Base-by-base conservation (phyloP, 2,888 invertebrate species). In the Leptopilina myrica region DNA sequence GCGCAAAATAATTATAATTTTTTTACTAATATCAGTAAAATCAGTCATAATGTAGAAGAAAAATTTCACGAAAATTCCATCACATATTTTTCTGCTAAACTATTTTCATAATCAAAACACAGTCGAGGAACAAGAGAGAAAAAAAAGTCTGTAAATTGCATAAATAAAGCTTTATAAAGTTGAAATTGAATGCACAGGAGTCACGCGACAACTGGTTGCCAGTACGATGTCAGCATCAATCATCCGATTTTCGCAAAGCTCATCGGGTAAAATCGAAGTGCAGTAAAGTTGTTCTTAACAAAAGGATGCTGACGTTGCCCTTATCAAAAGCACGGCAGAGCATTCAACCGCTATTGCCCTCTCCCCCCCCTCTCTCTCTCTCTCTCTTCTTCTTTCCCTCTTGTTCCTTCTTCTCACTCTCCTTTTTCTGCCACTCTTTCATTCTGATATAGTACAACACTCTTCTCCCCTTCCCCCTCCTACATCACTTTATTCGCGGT, bases 261-360 rank as follows among this genome's bases (percentile, higher is more conserved):
- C 64, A 67, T 78, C 80, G 77, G 80, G 80, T 80, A 84, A 84
- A 85, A 84, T 82, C 82, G 80, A 80, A 81, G 83, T 78, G 82
- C 81, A 81, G 86, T 81, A 82, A 86, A 87, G 87, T 86, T 87
- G 84, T 85, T 86, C 87, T 85, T 84, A 84, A 87, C 86, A 87
- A 88, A 87, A 79, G 85, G 81, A 77, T 85, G 85, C 87, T 87
- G 86, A 87, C 87, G 85, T 79, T 79, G 84, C 82, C 82, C 80
- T 84, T 86, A 87, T 85, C 84, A 82, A 85, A 85, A 82, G 83
- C 84, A 86, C 80, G 83, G 78, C 80, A 83, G 84, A 85, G 81
- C 83, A 83, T 82, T 84, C 84, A 83, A 66, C 78, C 64, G 26
- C 76, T 12, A n/a, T 33, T 53, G 9, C 53, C 43, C 43, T 65